Evolutionary conservation across 2,113 vertebrate species (phyloP), one percentile per base, ranked within the genome.

Genomic region (Xyliphius kryptos): DNA sequence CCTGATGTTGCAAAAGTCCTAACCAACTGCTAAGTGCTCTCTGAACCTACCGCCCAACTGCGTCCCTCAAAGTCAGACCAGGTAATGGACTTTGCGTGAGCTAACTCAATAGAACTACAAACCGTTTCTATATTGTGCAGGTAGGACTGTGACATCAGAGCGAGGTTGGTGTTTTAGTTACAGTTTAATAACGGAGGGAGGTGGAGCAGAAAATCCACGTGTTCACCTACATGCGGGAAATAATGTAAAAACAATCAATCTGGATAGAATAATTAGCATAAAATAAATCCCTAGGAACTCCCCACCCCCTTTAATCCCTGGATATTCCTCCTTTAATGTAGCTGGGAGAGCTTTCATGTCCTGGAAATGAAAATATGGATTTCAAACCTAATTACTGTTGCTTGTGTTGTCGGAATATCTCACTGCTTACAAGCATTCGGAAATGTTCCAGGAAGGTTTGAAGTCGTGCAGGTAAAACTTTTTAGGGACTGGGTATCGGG

Each of bases 31-130:
- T 43, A 37, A 63, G 41, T 52, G 26, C 56, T 37, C 38, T 14
- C 38, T 10, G 36, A 32, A 56, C 21, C 8, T 20, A 41, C 6
- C 41, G 43, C 32, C 17, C 56, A 48, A 36, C 43, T 7, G n/a
- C 14, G 40, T 63, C 43, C 16, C 38, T 61, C 67, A 63, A 74
- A 68, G 68, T 49, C 61, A 68, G 7, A 37, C 6, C 52, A 58
- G 47, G 56, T 74, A 74, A 74, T 71, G 69, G 65, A 57, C 32
- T 56, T 43, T 9, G 49, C 59, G 51, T 46, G 49, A 59, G 46
- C 38, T 57, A 67, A 69, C 49, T 67, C 43, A 59, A 67, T 63
- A 74, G 17, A 63, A 60, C 44, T 57, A 56, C 51, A 65, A 53
- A 48, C 20, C 37, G 51, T 54, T 52, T 15, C 13, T 22, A 13